These are phyloP conservation scores for Geotrypetes seraphini DNA, from an alignment of 2,797 vertebrate genomes.

Conservation along the genomic window DNA sequence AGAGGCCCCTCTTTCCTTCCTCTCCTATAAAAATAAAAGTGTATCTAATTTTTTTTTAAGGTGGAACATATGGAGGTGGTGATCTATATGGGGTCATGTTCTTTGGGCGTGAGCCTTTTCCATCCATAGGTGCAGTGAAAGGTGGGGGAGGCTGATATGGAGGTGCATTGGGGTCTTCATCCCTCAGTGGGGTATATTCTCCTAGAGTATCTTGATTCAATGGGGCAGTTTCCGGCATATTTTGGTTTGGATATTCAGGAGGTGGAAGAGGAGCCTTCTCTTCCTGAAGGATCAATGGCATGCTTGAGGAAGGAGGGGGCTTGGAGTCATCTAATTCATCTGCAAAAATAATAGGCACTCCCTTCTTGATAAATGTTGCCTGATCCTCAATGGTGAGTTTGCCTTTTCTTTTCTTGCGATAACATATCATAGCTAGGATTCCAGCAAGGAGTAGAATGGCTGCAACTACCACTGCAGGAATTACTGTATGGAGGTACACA, in stretches of 20 bases:
- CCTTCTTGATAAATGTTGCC: slow-evolving; percentile 97
- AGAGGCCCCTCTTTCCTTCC: slow-evolving; percentile 65
- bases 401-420: slow-evolving; percentile 92
- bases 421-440: slow-evolving; percentile 95
- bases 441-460: slow-evolving; percentile 87
- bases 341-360: slow-evolving; percentile 93
- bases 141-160: slow-evolving; percentile 95
- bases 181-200: slow-evolving; percentile 85
- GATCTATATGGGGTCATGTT: slow-evolving; percentile 98
- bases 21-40: slow-evolving; percentile 27
- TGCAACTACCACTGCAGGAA: slow-evolving; percentile 89
- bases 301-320: slow-evolving; percentile 87
- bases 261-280: slow-evolving; percentile 92
- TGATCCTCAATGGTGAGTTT: slow-evolving; percentile 96
- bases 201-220: slow-evolving; percentile 87
- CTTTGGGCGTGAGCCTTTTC: slow-evolving; percentile 95
- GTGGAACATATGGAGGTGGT: slow-evolving; percentile 93
- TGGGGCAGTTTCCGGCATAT: slow-evolving; percentile 80
- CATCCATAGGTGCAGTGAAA: slow-evolving; percentile 90
- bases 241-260: slow-evolving; percentile 90
- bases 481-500: slow-evolving; percentile 91
- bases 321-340: slow-evolving; percentile 95
- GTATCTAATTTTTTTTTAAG: slow-evolving; percentile 65
- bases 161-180: slow-evolving; percentile 88
- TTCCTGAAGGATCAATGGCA: slow-evolving; percentile 93